Evolutionary conservation across 2,888 invertebrate species (phyloP).

Genomic region (Lasius fuliginosus): DNA sequence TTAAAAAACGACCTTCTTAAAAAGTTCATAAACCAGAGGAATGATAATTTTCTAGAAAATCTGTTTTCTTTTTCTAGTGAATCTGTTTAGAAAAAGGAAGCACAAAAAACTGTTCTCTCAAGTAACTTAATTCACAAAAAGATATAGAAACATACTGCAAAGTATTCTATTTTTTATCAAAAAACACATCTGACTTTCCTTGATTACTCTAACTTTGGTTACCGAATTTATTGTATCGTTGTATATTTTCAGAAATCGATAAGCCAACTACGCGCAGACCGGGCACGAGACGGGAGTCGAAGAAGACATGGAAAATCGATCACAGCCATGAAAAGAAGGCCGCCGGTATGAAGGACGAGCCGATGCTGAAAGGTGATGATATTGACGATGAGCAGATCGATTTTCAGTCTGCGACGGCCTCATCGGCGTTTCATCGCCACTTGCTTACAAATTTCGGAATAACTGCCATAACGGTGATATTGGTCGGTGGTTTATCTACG

Average conservation of each 20-base stretch:
- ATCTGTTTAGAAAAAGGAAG: not conserved
- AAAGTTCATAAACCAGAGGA: not conserved
- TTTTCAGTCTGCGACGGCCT: slow-evolving; percentile 81
- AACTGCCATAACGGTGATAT: slow-evolving; percentile 71
- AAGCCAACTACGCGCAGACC: slow-evolving; percentile 80
- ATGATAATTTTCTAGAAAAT: not conserved
- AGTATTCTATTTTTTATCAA: not conserved
- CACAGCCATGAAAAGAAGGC: slow-evolving; percentile 80
- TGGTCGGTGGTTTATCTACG: slow-evolving; percentile 76
- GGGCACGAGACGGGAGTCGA: slow-evolving; percentile 81
- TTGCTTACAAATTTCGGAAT: slow-evolving; percentile 77
- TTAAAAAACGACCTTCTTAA: not conserved
- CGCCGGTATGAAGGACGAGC: slow-evolving; percentile 82
- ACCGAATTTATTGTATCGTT: slow-evolving; percentile 34
- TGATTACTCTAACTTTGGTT: not conserved
- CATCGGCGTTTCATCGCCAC: slow-evolving; percentile 77
- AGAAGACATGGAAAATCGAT: slow-evolving; percentile 81
- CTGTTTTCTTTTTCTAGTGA: not conserved
- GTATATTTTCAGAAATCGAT: slow-evolving; percentile 78
- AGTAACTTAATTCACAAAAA: not conserved
- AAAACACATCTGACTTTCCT: not conserved
- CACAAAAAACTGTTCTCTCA: not conserved
- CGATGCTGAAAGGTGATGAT: slow-evolving; percentile 78
- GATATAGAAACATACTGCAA: not conserved
- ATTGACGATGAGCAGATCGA: slow-evolving; percentile 79